Evolutionary conservation across 2,888 invertebrate genomes (phyloP).

Genomic region (Lamproptera curius): DNA sequence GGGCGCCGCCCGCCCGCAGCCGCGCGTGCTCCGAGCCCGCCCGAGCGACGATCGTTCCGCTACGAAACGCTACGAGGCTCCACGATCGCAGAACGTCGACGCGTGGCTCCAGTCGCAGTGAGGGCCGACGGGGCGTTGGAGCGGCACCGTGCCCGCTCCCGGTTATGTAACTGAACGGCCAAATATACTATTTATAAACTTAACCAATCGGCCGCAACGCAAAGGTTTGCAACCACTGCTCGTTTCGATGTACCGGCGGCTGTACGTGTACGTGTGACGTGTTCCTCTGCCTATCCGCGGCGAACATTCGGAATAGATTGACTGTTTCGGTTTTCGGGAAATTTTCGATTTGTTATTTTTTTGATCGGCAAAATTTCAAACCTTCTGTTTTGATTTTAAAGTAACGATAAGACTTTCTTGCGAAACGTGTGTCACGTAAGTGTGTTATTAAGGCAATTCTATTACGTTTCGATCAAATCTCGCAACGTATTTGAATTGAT

Average conservation of each 20-base stretch:
- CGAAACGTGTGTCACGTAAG: slow-evolving; percentile 3
- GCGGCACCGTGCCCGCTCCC: slow-evolving; percentile 60
- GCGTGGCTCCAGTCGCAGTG: slow-evolving; percentile 74
- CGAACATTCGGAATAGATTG: slow-evolving; percentile 60
- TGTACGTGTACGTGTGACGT: slow-evolving; percentile 61
- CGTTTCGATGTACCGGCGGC: slow-evolving; percentile 4
- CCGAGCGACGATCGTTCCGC: slow-evolving; percentile 74
- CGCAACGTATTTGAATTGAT: not conserved
- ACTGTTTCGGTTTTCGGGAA: slow-evolving; percentile 57
- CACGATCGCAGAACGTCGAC: slow-evolving; percentile 69
- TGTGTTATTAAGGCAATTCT: slow-evolving; percentile 38
- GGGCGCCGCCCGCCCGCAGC: slow-evolving; percentile 67
- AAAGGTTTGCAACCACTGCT: slow-evolving; percentile 29
- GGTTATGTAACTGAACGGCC: slow-evolving; percentile 68
- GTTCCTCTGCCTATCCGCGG: slow-evolving; percentile 57
- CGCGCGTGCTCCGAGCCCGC: slow-evolving; percentile 70
- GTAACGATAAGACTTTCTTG: slow-evolving; percentile 1
- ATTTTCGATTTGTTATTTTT: slow-evolving; percentile 24
- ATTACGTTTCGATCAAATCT: slow-evolving; percentile 19
- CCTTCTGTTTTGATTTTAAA: not conserved
- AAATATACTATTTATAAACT: slow-evolving; percentile 65
- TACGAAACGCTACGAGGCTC: slow-evolving; percentile 73
- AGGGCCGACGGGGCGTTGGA: slow-evolving; percentile 71
- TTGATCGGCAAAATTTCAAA: not conserved
- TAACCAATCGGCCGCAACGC: slow-evolving; percentile 39